These are phyloP conservation scores for Anoura caudifer DNA, from an alignment of 2,113 vertebrate genomes.

Conservation along the genomic window DNA sequence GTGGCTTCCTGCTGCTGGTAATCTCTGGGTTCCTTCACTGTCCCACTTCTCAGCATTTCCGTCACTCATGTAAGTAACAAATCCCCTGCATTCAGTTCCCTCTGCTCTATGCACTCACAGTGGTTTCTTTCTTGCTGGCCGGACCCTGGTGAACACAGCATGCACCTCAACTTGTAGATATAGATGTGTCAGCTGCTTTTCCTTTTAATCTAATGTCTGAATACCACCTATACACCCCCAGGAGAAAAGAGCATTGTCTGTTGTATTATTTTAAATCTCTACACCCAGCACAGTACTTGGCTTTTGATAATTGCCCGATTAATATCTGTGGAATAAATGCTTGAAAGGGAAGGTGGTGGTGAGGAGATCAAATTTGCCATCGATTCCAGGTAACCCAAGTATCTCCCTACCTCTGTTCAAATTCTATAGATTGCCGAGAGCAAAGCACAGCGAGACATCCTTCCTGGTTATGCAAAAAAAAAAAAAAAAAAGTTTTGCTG, in stretches of 20 bases:
- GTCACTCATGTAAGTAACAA: not conserved
- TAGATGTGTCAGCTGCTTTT: too few species aligned
- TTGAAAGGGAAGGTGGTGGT: not conserved
- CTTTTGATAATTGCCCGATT: not conserved
- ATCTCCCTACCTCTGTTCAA: too few species aligned
- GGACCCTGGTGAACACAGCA: not conserved
- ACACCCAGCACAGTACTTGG: not conserved
- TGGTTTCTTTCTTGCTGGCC: not conserved
- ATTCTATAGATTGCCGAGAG: too few species aligned
- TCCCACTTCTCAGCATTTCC: not conserved
- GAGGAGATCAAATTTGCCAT: not conserved
- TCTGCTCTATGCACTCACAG: not conserved
- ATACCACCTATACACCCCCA: too few species aligned
- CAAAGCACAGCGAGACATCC: rapidly evolving
- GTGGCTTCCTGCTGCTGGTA: not conserved
- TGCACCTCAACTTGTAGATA: not conserved
- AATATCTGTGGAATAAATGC: not conserved
- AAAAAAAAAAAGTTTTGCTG: not conserved
- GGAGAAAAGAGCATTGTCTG: not conserved
- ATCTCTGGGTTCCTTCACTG: not conserved
- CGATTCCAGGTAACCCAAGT: not conserved
- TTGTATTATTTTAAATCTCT: not conserved
- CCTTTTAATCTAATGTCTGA: not conserved
- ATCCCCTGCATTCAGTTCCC: not conserved
- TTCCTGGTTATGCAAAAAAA: rapidly evolving